phyloP scores from a whole-genome alignment of 2,113 vertebrate genomes.

The Fregetta grallaria region DNA sequence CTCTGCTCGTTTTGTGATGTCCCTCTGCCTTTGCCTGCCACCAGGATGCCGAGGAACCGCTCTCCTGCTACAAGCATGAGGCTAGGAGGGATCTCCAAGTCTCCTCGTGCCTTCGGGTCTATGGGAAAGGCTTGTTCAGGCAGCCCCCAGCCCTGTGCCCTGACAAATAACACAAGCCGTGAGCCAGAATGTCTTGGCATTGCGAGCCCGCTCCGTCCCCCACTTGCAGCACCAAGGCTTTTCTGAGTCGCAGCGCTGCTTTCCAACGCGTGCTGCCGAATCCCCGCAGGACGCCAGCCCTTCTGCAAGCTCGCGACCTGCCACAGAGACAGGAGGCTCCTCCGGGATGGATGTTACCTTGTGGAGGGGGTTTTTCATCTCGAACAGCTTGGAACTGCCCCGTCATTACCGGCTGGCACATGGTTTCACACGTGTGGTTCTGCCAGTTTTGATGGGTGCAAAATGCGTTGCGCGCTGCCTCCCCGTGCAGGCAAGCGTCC shows the following conservation, averaged over 20 bases:
- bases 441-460: background rate
- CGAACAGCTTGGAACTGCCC: background rate
- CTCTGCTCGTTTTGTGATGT: background rate
- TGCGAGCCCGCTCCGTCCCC: background rate
- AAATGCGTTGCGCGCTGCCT: background rate
- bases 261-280: rapidly evolving
- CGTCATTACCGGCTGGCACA: background rate
- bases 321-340: background rate
- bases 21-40: background rate
- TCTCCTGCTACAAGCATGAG: background rate
- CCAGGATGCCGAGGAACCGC: background rate
- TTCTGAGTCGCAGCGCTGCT: rapidly evolving
- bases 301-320: background rate
- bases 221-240: background rate
- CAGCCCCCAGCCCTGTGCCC: background rate
- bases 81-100: background rate
- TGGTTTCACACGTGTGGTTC: background rate
- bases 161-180: background rate
- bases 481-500: background rate
- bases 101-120: background rate
- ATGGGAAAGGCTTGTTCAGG: background rate
- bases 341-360: rapidly evolving
- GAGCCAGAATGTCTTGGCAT: background rate
- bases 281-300: background rate
- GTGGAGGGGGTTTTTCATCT: background rate